These are phyloP conservation scores for Lindbergichthys nudifrons DNA, from an alignment of 2,797 vertebrate genomes.

Conservation along the genomic window DNA sequence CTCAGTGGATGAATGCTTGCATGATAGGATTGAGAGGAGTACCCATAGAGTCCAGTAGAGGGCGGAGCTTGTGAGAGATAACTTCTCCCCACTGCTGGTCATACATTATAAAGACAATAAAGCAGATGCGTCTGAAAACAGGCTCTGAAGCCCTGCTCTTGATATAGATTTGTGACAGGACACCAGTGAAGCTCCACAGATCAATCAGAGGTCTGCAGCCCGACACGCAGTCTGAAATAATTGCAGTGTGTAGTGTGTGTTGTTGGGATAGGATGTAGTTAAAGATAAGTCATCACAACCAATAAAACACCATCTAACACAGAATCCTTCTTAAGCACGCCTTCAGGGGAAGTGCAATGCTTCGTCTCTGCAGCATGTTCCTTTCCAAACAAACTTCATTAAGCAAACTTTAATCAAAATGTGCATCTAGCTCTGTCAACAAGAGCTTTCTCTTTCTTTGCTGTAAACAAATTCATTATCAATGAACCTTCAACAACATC, in stretches of 20 bases:
- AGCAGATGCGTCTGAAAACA: not conserved
- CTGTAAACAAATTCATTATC: conserved; percentile 10
- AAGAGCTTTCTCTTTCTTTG: conserved; percentile 12
- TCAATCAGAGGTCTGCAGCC: conserved; percentile 65
- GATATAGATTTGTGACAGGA: conserved; percentile 47
- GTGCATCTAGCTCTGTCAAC: conserved; percentile 31
- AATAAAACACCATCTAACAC: conserved; percentile 20
- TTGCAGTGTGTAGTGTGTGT: not conserved
- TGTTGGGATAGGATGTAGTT: not conserved
- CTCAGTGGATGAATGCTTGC: too few relatives aligned
- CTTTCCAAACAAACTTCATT: conserved; percentile 29
- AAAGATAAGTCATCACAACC: conserved; percentile 16
- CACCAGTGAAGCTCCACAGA: conserved; percentile 48
- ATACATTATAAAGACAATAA: conserved; percentile 14
- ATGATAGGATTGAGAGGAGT: too few relatives aligned
- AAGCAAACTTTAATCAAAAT: conserved; percentile 54
- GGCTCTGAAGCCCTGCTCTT: conserved; percentile 23
- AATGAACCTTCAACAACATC: conserved; percentile 1
- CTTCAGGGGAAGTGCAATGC: not conserved
- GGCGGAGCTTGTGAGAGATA: too few relatives aligned
- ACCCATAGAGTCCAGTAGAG: too few relatives aligned
- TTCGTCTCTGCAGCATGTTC: conserved; percentile 6
- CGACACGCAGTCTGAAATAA: not conserved
- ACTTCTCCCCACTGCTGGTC: not conserved
- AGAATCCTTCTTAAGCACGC: conserved; percentile 7